Base-by-base conservation (phyloP, 2,797 vertebrate genomes). In the Hybognathus amarus region DNA sequence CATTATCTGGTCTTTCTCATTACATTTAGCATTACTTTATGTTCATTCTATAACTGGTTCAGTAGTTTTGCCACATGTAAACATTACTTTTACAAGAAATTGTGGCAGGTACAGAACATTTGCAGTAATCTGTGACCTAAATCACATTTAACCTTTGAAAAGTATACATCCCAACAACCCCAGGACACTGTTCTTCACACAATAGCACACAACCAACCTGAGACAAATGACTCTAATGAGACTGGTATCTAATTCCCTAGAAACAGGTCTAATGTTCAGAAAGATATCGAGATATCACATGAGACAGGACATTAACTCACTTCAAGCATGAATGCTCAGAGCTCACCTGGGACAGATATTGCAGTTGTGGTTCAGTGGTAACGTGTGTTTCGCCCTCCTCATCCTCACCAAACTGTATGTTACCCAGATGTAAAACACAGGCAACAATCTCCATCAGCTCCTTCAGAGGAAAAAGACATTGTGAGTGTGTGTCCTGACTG, bases 371-470 rank as follows among this genome's bases (percentile, higher is more conserved):
- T 89, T 98, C 98, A 0, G 95, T 96, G 85, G 96, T 97, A 89
- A 99, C 94, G 75, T 95, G 95, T 24, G 96, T 96, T 36, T 96
- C 94, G 40, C 97, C 97, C 79, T 97, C 94, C 77, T 98, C 97
- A 0, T 97, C 95, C 40, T 96, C 96, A 38, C 95, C 96, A 90
- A 98, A 99, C 88, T 97, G 97, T 86, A 94, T 95, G 42, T 99
- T 99, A 50, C 98, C 98, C 92, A 99, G 92, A 85, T 99, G 98
- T 80, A 99, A 93, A 85, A 99, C 95, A 0, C 97, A 96, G 45
- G 95, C 97, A 15, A 98, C 94, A 5, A 99, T 93, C 73, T 97
- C 97, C 90, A 98, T 92, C 89, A 99, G 90, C 83, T 96, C 96
- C 98, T 99, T 90, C 52, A 45, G 50, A 22, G 40, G 86, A 40